Conservation (phyloP, 1,140 invertebrate genomes). For the Brachionus rubens region DNA sequence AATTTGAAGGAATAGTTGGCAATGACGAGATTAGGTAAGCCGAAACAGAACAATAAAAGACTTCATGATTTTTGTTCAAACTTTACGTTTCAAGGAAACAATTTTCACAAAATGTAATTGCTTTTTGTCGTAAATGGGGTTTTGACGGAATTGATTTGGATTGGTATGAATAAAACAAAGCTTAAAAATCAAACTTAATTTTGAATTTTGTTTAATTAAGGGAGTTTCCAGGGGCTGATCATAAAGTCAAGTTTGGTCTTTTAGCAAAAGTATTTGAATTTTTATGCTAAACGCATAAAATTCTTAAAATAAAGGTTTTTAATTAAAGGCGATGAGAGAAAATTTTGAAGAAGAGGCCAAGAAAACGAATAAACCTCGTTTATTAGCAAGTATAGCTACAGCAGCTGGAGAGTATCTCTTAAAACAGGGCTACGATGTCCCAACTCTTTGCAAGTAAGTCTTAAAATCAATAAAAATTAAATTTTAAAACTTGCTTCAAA, state of each 20-base stretch:
- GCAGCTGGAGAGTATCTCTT: conserved; percentile 62
- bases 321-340: conserved; percentile 67
- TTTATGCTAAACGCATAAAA: background rate
- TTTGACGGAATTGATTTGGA: conserved; percentile 47
- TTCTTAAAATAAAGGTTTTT: conserved; percentile 6
- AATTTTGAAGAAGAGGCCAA: conserved; percentile 67
- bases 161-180: background rate
- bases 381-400: conserved; percentile 65
- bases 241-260: conserved; percentile 41
- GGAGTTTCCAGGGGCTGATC: conserved; percentile 40
- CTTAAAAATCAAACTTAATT: background rate
- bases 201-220: background rate
- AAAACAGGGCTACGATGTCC: conserved; percentile 63
- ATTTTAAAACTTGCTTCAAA: background rate
- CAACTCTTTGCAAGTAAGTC: conserved; percentile 63
- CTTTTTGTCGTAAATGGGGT: conserved; percentile 44
- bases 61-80: background rate
- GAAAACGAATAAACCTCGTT: conserved; percentile 50
- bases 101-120: conserved; percentile 27
- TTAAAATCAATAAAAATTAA: background rate
- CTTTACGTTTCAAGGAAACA: background rate
- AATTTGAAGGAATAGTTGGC: conserved; percentile 37
- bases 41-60: too few species aligned
- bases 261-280: conserved; percentile 35
- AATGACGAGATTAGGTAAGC: background rate